These are phyloP conservation scores for Chionoecetes opilio DNA, from an alignment of 1,140 invertebrate genomes.

Conservation along the genomic window DNA sequence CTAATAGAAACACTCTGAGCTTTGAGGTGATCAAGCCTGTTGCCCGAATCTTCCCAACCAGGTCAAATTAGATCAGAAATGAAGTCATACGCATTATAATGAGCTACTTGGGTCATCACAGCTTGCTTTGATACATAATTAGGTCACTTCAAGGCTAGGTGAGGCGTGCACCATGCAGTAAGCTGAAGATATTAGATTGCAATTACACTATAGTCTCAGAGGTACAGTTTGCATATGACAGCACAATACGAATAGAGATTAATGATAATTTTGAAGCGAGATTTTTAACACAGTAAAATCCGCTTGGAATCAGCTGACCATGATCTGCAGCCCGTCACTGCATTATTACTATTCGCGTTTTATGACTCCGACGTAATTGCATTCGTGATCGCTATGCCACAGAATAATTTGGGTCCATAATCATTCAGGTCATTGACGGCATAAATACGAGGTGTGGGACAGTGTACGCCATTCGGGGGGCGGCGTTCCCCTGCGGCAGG, in stretches of 20 bases:
- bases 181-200: neutral
- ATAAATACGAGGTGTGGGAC: neutral
- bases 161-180: neutral
- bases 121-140: neutral
- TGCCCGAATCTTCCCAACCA: too few relatives aligned
- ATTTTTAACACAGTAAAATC: neutral
- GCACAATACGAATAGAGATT: neutral
- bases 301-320: neutral
- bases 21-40: too few relatives aligned
- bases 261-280: neutral
- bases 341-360: neutral
- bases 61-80: too few relatives aligned
- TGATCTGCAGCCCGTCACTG: conserved; percentile 3
- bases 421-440: conserved; percentile 16
- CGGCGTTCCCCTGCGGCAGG: too few relatives aligned
- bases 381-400: conserved; percentile 15
- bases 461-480: neutral
- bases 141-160: neutral
- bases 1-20: too few relatives aligned
- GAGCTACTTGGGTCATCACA: too few relatives aligned
- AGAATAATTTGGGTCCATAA: neutral
- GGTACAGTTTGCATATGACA: neutral
- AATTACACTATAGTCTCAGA: neutral
- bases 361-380: neutral
- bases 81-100: too few relatives aligned